These are phyloP conservation scores for Coendou prehensilis DNA, from an alignment of 2,797 vertebrate species.

Conservation along the genomic window DNA sequence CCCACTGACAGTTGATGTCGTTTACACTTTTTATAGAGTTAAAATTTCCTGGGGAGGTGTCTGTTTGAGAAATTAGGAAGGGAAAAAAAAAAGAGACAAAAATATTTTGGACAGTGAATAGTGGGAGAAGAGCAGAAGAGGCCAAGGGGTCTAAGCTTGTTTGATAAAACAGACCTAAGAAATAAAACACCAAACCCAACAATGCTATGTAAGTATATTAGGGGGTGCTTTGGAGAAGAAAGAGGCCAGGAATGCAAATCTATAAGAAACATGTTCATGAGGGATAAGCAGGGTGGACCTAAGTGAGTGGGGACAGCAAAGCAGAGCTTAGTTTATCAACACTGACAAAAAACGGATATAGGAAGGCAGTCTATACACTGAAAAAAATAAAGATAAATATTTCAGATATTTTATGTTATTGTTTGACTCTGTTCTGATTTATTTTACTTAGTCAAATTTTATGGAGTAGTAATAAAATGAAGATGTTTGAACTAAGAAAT, in stretches of 20 bases:
- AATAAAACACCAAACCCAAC: not conserved
- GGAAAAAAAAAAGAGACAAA: not conserved
- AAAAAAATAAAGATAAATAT: not conserved
- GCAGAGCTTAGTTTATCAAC: not conserved
- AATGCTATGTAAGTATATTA: not conserved
- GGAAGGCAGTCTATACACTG: not conserved
- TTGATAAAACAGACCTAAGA: not conserved
- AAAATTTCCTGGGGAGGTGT: not conserved
- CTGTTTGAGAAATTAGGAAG: slow-evolving; percentile 27
- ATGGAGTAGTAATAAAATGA: slow-evolving; percentile 42
- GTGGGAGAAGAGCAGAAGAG: not conserved
- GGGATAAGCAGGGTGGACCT: not conserved
- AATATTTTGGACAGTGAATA: not conserved
- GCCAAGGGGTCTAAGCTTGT: not conserved
- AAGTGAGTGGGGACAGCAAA: not conserved
- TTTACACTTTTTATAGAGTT: not conserved
- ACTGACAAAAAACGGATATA: not conserved
- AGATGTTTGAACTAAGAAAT: slow-evolving; percentile 50
- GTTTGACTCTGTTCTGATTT: not conserved
- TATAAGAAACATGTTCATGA: not conserved
- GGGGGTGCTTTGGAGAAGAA: not conserved
- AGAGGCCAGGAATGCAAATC: not conserved
- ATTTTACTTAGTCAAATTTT: slow-evolving; percentile 60
- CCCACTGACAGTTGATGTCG: not conserved
- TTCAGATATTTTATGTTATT: slow-evolving; percentile 19